Percentiles rank a stretch among this genome's conserved stretches.
Evolutionary conservation across 2,113 vertebrate species (phyloP).

Genomic region (Macquaria australasica): DNA sequence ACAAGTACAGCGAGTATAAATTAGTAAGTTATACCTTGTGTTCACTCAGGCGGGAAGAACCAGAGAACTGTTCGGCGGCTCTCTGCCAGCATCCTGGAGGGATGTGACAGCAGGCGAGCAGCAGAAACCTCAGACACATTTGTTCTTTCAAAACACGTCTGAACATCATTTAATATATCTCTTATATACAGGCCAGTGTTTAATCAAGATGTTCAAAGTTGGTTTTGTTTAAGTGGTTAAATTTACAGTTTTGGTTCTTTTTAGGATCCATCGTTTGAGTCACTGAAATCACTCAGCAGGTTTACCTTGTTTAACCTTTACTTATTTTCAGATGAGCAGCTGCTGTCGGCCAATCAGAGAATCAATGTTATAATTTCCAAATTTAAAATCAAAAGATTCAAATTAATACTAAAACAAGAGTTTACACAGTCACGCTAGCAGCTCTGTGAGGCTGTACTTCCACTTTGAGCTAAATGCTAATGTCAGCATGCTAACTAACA

Average conservation of each 20-base stretch:
- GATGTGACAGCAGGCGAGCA: conserved; percentile 2
- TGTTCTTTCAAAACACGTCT: background rate
- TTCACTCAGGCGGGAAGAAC: background rate
- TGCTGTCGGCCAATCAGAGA: background rate
- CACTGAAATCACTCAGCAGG: background rate
- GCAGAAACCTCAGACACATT: background rate
- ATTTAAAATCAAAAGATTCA: background rate
- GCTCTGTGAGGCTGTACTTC: background rate
- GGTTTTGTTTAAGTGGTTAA: background rate
- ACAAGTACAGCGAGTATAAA: background rate
- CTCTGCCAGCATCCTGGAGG: conserved; percentile 4
- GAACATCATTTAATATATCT: background rate
- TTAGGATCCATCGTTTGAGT: background rate
- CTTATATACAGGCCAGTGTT: background rate
- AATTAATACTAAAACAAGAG: too few relatives aligned
- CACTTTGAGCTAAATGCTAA: background rate
- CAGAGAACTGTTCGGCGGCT: background rate
- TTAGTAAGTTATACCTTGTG: background rate
- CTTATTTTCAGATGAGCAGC: background rate
- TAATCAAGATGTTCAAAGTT: background rate
- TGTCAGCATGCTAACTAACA: background rate
- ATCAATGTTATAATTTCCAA: background rate
- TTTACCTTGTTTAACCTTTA: background rate
- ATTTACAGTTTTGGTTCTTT: background rate
- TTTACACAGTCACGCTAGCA: too few relatives aligned